Evolutionary conservation across 2,113 vertebrate genomes (phyloP).

Genomic region (Eulemur macaco): DNA sequence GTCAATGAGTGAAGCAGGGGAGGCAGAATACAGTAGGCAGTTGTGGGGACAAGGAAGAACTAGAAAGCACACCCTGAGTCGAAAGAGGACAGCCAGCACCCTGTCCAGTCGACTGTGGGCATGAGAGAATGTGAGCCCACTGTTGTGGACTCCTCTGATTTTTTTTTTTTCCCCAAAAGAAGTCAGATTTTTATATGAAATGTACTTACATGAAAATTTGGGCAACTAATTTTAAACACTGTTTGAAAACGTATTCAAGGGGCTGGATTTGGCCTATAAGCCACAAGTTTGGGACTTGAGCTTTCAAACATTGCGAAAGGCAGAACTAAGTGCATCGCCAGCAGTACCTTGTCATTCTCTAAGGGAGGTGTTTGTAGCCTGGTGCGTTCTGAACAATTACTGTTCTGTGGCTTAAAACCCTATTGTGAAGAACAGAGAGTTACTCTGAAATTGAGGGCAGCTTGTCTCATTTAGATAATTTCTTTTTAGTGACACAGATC

Average conservation of each 20-base stretch:
- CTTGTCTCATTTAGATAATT: neutral
- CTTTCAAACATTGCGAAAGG: neutral
- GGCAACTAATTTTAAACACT: neutral
- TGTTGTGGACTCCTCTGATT: neutral
- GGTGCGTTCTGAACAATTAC: neutral
- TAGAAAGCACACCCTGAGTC: too few relatives aligned
- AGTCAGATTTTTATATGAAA: neutral
- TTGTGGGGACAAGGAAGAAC: neutral
- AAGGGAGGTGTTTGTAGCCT: neutral
- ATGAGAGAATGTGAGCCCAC: neutral
- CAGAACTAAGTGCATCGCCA: too few relatives aligned
- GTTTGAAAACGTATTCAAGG: neutral
- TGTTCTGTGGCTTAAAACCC: neutral
- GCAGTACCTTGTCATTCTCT: neutral
- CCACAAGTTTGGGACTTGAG: neutral
- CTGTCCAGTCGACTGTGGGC: neutral
- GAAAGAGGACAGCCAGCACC: too few relatives aligned
- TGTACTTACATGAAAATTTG: neutral
- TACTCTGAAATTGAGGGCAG: neutral
- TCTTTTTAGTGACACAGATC: neutral
- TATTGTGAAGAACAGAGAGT: neutral
- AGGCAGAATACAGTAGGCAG: fast-evolving
- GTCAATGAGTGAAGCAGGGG: neutral
- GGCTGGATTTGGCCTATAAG: neutral
- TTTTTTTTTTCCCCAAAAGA: neutral